A percentile compares a stretch with the other conserved stretches of the same genome.
These are phyloP conservation scores for Rhysida immarginata DNA, from an alignment of 1,140 invertebrate genomes.

Conservation along the genomic window DNA sequence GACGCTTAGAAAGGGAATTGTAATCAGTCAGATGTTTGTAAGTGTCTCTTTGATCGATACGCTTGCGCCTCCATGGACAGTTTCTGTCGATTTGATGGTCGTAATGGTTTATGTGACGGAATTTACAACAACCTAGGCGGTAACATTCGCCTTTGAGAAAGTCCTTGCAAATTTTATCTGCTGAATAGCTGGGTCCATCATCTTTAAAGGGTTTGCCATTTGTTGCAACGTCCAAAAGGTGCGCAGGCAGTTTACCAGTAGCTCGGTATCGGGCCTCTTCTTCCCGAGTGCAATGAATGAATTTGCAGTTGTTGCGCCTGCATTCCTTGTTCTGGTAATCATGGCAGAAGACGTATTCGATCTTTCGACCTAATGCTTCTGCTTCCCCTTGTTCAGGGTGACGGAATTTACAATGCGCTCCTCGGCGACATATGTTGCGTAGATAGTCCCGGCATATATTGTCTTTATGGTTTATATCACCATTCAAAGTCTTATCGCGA, in stretches of 20 bases:
- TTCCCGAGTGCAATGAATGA: slow-evolving; percentile 57
- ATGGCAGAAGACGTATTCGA: slow-evolving; percentile 53
- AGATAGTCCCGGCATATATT: slow-evolving; percentile 39
- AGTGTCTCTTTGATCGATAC: slow-evolving; percentile 9
- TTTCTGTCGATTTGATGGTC: slow-evolving; percentile 19
- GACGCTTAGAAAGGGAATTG: slow-evolving; percentile 20
- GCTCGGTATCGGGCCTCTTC: slow-evolving; percentile 58
- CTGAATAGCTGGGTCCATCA: slow-evolving; percentile 6
- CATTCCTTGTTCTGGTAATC: slow-evolving; percentile 65
- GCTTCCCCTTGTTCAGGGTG: slow-evolving; percentile 33
- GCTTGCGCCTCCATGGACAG: background rate
- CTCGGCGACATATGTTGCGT: slow-evolving; percentile 52
- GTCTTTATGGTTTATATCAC: slow-evolving; percentile 12
- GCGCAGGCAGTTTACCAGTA: slow-evolving; percentile 47
- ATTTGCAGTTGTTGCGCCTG: slow-evolving; percentile 46
- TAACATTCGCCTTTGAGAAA: slow-evolving; percentile 54
- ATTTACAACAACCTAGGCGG: slow-evolving; percentile 37
- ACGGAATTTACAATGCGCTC: slow-evolving; percentile 56
- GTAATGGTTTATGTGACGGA: slow-evolving; percentile 34
- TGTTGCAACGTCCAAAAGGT: slow-evolving; percentile 29
- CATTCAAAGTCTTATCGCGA: slow-evolving; percentile 6
- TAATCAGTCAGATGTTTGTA: slow-evolving; percentile 14
- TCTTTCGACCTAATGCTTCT: slow-evolving; percentile 13
- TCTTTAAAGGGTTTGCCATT: slow-evolving; percentile 18
- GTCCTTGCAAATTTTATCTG: slow-evolving; percentile 51